These are phyloP conservation scores for Brachionus rotundiformis DNA, from an alignment of 1,140 invertebrate genomes.

Conservation along the genomic window DNA sequence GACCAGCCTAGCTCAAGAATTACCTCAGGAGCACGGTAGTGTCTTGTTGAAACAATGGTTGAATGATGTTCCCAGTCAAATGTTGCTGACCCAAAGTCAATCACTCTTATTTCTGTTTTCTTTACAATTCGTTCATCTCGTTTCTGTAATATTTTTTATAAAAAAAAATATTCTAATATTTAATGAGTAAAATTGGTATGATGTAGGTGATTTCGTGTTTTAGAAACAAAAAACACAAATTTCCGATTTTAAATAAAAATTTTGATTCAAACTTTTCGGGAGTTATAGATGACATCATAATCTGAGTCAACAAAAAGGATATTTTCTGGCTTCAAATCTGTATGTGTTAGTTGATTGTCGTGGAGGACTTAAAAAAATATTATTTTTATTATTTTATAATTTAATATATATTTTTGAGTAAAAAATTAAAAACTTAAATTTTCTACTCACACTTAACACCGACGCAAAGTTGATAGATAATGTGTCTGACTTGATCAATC, in stretches of 20 bases:
- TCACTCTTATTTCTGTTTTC: constrained; percentile 87
- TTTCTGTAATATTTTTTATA: constrained; percentile 68
- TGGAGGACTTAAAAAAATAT: constrained; percentile 69
- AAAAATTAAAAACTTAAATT: too few relatives aligned
- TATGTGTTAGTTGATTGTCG: constrained; percentile 95
- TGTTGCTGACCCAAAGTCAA: constrained; percentile 99
- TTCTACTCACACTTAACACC: constrained; percentile 83
- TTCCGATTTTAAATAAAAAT: constrained; percentile 13
- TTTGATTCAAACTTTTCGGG: constrained; percentile 75
- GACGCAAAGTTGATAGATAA: constrained; percentile 94
- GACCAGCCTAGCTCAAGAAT: constrained; percentile 93
- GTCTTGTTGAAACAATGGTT: constrained; percentile 96
- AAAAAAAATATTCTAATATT: constrained; percentile 42
- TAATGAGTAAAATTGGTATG: background rate
- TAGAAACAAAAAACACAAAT: constrained; percentile 19
- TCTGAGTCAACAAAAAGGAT: constrained; percentile 95
- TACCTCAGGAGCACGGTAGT: constrained; percentile 98
- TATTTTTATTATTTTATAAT: background rate
- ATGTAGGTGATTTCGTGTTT: constrained; percentile 17
- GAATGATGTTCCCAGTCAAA: constrained; percentile 99
- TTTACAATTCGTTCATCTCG: constrained; percentile 75
- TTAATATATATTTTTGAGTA: too few relatives aligned
- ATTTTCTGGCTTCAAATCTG: constrained; percentile 98
- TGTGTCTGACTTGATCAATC: constrained; percentile 93
- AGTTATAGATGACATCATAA: constrained; percentile 79